Conservation (phyloP, 2,888 invertebrate species). For the Taenaris catops region DNA sequence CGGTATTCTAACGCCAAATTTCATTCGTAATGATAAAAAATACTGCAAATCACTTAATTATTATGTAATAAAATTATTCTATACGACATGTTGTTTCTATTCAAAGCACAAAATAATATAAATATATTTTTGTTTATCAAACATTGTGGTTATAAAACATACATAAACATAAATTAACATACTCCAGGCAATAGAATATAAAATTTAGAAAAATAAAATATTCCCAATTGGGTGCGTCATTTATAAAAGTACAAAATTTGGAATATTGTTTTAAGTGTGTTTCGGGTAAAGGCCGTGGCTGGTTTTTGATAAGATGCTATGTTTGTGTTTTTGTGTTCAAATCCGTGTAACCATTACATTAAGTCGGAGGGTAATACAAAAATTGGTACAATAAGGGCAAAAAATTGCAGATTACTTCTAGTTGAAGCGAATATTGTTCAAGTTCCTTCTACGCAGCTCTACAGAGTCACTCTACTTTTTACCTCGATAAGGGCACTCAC, state of each 20-base stretch:
- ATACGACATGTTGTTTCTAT: neutral
- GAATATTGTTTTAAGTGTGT: too few species aligned
- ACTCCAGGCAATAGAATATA: too few species aligned
- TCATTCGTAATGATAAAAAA: too few species aligned
- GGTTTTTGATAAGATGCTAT: neutral
- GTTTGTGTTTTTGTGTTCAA: neutral
- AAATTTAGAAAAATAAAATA: too few species aligned
- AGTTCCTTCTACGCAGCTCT: conserved; percentile 61
- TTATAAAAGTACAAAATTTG: too few species aligned
- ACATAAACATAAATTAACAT: too few species aligned
- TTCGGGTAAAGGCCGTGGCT: too few species aligned
- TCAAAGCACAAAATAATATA: neutral
- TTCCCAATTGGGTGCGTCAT: too few species aligned
- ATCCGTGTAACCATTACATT: neutral
- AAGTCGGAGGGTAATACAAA: conserved; percentile 12
- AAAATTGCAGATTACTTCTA: conserved; percentile 46
- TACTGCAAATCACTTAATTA: too few species aligned
- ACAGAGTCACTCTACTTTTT: conserved; percentile 57
- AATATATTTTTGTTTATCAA: too few species aligned
- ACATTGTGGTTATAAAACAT: too few species aligned
- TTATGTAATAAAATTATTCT: too few species aligned
- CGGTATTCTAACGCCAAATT: conserved; percentile 8
- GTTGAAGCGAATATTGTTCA: conserved; percentile 49
- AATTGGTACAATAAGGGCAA: conserved; percentile 38
- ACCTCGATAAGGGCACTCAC: conserved; percentile 72